These are phyloP conservation scores for Odontamblyopus rebecca DNA, from an alignment of 2,797 vertebrate genomes.

Conservation along the genomic window DNA sequence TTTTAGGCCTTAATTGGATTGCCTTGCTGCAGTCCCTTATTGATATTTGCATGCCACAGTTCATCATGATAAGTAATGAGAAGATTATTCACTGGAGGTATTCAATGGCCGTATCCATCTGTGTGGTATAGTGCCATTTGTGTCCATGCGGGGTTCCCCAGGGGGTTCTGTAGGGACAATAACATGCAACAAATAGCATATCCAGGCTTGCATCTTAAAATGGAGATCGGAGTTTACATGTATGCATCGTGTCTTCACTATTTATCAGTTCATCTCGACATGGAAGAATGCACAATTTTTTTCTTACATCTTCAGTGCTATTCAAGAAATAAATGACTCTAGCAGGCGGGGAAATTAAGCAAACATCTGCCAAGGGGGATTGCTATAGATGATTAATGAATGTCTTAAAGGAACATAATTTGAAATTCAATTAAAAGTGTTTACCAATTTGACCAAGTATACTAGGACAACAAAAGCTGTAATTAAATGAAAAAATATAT, in stretches of 20 bases:
- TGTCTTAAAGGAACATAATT: constrained; percentile 46
- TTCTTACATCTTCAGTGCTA: constrained; percentile 47
- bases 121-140: constrained; percentile 52
- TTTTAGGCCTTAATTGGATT: constrained; percentile 83
- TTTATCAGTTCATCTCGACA: constrained; percentile 36
- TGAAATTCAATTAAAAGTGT: constrained; percentile 47
- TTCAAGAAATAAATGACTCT: constrained; percentile 54
- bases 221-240: neutral
- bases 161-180: constrained; percentile 29
- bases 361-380: constrained; percentile 57
- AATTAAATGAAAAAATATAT: constrained; percentile 5
- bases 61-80: constrained; percentile 86
- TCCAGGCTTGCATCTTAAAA: constrained; percentile 19
- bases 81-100: constrained; percentile 80
- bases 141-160: constrained; percentile 51
- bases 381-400: constrained; percentile 57
- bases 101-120: constrained; percentile 76
- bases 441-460: constrained; percentile 8
- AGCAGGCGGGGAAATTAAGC: constrained; percentile 45
- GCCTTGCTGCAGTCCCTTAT: constrained; percentile 80
- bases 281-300: constrained; percentile 27
- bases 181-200: constrained; percentile 35
- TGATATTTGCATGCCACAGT: constrained; percentile 83
- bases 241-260: constrained; percentile 11
- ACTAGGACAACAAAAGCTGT: constrained; percentile 16